Evolutionary conservation across 1,140 invertebrate genomes (phyloP), one percentile per base, ranked within the genome.

Genomic region (Berghia stephanieae): DNA sequence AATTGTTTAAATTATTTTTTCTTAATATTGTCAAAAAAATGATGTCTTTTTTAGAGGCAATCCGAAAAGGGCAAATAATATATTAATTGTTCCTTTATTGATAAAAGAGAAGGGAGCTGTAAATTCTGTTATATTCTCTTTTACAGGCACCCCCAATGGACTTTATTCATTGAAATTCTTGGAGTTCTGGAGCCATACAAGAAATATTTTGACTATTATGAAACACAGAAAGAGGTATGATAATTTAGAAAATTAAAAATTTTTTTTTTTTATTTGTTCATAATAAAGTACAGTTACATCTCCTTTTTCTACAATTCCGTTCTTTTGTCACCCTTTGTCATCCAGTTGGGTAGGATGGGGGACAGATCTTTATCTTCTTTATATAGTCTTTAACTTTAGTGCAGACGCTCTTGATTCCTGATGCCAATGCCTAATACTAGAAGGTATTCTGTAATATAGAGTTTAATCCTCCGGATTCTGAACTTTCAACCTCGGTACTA

Each of bases 71-170:
- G 31, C 8, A 10, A 60, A 16, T 60, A 21, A 16, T 10, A 21
- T 16, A 16, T 16, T 27, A 10, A 60, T 27, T 44, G 16, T 31
- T 71, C 27, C 10, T 6, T 36, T 10, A 27, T n/a, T 10, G 16
- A 10, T 57, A 18, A 18, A 3, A 75, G 31, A 5, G 13, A 75
- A 52, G 36, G 10, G 55, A 44, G 13, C 21, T 13, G 18, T 31
- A 31, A 52, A 44, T 1, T 57, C 34, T n/a, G 8, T 36, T 66
- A n/a, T 79, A 40, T 80, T 75, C 75, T 38, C 74, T 70, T 38
- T 82, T 86, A n/a, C 77, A 88, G 87, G 67, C 85, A 83, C 13
- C 68, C 74, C 63, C 76, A 83, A 21, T 88, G 86, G 86, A 77
- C 75, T 6, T 83, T 80, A 46, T 79, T 88, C 24, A 81, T 82